A percentile compares a stretch with the other conserved stretches of the same genome.
These are phyloP conservation scores for Stomatorhinus walkeri DNA, from an alignment of 2,797 vertebrate genomes.

Conservation along the genomic window DNA sequence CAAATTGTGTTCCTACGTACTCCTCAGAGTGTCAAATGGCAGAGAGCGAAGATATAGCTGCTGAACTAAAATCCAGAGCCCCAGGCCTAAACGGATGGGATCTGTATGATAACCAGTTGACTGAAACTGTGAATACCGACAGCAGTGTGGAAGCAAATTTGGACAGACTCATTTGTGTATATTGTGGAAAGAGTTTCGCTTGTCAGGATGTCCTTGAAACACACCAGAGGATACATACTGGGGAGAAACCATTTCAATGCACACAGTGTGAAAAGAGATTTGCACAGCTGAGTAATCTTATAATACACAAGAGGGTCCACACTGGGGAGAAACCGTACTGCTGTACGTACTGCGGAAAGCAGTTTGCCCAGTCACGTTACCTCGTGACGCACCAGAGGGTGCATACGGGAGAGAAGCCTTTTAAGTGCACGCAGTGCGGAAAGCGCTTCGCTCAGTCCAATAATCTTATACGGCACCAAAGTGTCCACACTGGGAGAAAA, in stretches of 20 bases:
- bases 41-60: neutral
- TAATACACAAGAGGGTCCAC: constrained; percentile 18
- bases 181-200: constrained; percentile 28
- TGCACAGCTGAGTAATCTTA: constrained; percentile 17
- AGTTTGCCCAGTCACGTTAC: constrained; percentile 13
- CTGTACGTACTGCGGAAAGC: constrained; percentile 19
- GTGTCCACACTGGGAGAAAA: constrained; percentile 18
- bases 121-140: neutral
- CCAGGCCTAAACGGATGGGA: neutral
- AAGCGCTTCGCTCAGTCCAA: neutral
- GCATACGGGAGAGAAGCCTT: constrained; percentile 18
- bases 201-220: constrained; percentile 20
- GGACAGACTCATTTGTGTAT: constrained; percentile 23
- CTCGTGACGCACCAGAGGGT: constrained; percentile 19
- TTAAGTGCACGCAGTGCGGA: constrained; percentile 9
- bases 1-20: neutral
- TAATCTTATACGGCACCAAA: constrained; percentile 21
- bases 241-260: constrained; percentile 29
- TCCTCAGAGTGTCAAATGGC: neutral
- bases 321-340: constrained; percentile 19
- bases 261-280: constrained; percentile 25
- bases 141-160: neutral
- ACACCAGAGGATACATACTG: constrained; percentile 26
- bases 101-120: neutral
- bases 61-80: neutral